Evolutionary conservation across 2,797 vertebrate species (phyloP).

Genomic region (Rhinella marina): DNA sequence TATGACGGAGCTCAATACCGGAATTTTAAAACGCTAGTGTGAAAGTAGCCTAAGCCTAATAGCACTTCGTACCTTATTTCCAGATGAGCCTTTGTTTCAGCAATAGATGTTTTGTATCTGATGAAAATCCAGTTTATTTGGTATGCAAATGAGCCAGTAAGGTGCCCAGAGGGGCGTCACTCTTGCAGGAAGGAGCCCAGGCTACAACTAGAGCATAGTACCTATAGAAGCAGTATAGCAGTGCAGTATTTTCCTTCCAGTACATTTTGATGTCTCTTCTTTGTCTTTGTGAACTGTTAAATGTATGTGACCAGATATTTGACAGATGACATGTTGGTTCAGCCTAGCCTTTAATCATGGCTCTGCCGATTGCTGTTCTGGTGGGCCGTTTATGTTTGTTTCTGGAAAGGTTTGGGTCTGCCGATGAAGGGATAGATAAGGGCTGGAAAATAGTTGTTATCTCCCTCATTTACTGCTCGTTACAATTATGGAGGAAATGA

Average conservation of each 20-base stretch:
- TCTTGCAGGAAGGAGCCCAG: too few relatives aligned
- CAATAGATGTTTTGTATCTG: too few relatives aligned
- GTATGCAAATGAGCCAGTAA: too few relatives aligned
- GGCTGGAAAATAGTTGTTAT: constrained; percentile 36
- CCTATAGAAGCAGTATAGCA: not conserved
- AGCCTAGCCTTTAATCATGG: constrained; percentile 19
- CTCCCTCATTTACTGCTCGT: constrained; percentile 34
- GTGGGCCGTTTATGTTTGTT: not conserved
- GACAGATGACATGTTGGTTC: not conserved
- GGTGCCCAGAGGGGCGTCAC: too few relatives aligned
- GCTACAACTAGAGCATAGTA: not conserved
- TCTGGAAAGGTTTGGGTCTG: constrained; percentile 6
- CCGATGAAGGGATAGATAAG: constrained; percentile 37
- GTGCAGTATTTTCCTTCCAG: not conserved
- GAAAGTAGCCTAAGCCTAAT: too few relatives aligned
- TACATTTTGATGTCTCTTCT: not conserved
- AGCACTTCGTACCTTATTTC: too few relatives aligned
- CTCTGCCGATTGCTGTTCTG: constrained; percentile 19
- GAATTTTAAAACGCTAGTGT: too few relatives aligned
- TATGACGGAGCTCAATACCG: too few relatives aligned
- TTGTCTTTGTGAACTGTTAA: not conserved
- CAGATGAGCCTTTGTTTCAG: too few relatives aligned
- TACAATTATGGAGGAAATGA: constrained; percentile 54
- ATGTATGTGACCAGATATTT: not conserved
- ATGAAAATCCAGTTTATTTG: too few relatives aligned